A percentile compares a stretch with the other conserved stretches of the same genome.
phyloP scores from a whole-genome alignment of 30 jellyfish, hydroid and myxozoan genomes.

The Pelagia noctiluca region DNA sequence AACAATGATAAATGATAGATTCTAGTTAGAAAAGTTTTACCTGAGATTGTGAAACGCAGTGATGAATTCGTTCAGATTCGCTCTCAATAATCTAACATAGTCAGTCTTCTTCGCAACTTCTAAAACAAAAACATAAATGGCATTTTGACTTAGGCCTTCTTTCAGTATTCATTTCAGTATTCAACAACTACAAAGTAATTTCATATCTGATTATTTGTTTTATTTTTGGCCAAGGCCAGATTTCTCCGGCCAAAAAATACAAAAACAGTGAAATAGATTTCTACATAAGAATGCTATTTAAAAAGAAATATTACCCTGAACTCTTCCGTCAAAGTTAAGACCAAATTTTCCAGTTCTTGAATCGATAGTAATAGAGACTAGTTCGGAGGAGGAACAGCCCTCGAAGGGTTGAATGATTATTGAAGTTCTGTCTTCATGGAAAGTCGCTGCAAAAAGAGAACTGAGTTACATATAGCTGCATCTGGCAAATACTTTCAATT shows the following conservation, averaged over 20 bases:
- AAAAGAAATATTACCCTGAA: too few species aligned
- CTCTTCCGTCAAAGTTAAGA: slow-evolving; percentile 47
- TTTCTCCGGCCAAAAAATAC: neutral
- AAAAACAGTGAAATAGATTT: neutral
- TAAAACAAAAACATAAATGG: neutral
- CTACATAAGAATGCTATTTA: too few species aligned
- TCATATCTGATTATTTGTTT: too few species aligned
- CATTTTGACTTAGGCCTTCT: neutral
- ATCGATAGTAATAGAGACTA: slow-evolving; percentile 61
- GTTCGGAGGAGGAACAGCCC: slow-evolving; percentile 67
- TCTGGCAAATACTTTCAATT: neutral
- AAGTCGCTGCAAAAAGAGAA: slow-evolving; percentile 24
- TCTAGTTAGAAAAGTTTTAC: too few species aligned
- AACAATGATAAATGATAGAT: too few species aligned
- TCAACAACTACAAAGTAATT: too few species aligned
- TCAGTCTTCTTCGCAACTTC: slow-evolving; percentile 57
- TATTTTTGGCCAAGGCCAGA: too few species aligned
- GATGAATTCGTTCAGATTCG: slow-evolving; percentile 55
- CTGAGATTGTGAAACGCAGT: slow-evolving; percentile 65
- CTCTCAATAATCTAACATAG: slow-evolving; percentile 26
- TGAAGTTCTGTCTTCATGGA: slow-evolving; percentile 57
- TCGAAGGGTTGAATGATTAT: slow-evolving; percentile 74
- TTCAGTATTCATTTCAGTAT: neutral
- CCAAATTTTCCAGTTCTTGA: slow-evolving; percentile 67
- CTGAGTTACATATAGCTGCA: neutral